Evolutionary conservation across 2,113 vertebrate genomes (phyloP).

Genomic region (Helogale parvula): DNA sequence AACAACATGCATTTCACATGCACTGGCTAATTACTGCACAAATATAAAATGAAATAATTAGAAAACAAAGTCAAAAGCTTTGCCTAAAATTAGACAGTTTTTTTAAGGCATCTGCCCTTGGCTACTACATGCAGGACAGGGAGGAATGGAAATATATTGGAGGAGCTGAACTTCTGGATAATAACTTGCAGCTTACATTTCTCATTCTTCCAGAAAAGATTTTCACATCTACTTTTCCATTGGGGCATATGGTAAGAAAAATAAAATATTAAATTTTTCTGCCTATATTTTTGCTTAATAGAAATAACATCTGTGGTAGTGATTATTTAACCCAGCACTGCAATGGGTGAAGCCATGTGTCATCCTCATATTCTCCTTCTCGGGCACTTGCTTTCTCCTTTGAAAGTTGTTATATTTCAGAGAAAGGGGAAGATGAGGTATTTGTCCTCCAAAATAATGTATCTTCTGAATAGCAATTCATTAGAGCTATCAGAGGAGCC

Average conservation of each 20-base stretch:
- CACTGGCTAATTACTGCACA: not conserved
- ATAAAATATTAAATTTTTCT: not conserved
- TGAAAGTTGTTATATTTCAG: not conserved
- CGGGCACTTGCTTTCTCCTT: not conserved
- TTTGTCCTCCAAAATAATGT: not conserved
- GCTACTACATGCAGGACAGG: not conserved
- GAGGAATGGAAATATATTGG: not conserved
- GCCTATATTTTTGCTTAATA: not conserved
- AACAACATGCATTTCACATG: not conserved
- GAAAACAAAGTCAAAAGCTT: conserved; percentile 50
- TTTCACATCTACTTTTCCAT: not conserved
- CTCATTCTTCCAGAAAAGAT: not conserved
- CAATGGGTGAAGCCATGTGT: not conserved
- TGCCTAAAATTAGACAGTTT: conserved; percentile 8
- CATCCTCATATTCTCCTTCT: not conserved
- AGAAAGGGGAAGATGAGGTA: not conserved
- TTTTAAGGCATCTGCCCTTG: conserved; percentile 7
- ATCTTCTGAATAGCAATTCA: not conserved
- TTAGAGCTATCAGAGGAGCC: not conserved
- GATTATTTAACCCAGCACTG: not conserved
- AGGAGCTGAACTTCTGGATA: not conserved
- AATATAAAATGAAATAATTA: conserved; percentile 52
- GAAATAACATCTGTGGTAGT: not conserved
- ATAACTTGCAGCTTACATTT: not conserved
- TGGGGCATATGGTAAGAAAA: not conserved